Base-by-base conservation (phyloP, 2,797 vertebrate species). In the Picus viridis region DNA sequence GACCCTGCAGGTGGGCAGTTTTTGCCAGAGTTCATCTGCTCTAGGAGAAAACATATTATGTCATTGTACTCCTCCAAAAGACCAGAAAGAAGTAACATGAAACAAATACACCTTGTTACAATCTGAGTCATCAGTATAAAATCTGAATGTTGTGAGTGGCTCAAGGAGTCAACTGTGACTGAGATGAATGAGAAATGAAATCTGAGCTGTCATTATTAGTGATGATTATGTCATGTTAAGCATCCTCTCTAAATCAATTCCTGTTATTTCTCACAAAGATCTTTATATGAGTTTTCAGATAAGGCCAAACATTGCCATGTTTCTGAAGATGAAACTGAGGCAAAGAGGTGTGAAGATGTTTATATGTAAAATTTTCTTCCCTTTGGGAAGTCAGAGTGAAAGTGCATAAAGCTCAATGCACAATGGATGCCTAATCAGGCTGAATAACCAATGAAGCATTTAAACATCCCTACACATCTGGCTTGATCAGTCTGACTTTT, bases 131-230 rank as follows among this genome's bases (percentile, higher is more conserved):
- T 22, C 39, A 32, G 19, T 14, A 12, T 63, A 78, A 86, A 92
- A 89, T 57, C 39, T 73, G 30, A 61, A 81, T 5, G 10, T 29
- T 81, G 16, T 14, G 14, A 90, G 16, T 12, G 12, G 13, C 18
- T 90, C 53, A 24, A 51, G 47, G 81, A 82, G 41, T 68, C 61
- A 86, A 3, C 22, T 17, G 6, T 53, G 47, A 73, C 20, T 76
- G 79, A 94, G 64, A 57, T 57, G 89, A 94, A 85, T 47, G 54
- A 89, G 78, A 72, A 81, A 17, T 65, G 49, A 83, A 79, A 75
- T 49, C 22, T n/a, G 26, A 69, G 62, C 12, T 69, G 24, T 23
- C 3, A 9, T 58, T 32, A 7, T 47, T 53, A n/a, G 8, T 3
- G 6, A 58, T 34, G 7, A 7, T 20, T 34, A 12, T 29, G 24